A percentile compares a stretch with the other conserved stretches of the same genome.
These are phyloP conservation scores for Diadromus collaris DNA, from an alignment of 2,888 invertebrate species.

Conservation along the genomic window DNA sequence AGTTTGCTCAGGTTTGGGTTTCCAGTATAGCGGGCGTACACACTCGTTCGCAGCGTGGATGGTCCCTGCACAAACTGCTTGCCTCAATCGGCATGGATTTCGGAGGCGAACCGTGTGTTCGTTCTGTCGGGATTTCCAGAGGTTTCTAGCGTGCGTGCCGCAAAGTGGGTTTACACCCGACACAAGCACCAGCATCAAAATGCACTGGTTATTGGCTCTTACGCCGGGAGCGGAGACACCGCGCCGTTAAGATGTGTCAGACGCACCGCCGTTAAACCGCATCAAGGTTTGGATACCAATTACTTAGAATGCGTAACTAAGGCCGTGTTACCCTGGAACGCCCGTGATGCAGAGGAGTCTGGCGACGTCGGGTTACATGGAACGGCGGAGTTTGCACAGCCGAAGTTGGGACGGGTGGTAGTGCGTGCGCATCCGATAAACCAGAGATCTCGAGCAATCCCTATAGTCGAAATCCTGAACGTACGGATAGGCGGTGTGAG, in stretches of 20 bases:
- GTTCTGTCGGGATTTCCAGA: not conserved
- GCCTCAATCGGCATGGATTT: not conserved
- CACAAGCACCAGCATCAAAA: not conserved
- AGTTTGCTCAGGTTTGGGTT: constrained; percentile 27
- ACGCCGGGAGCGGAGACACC: not conserved
- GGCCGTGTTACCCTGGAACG: constrained; percentile 21
- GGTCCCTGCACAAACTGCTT: not conserved
- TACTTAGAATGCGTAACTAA: constrained; percentile 53
- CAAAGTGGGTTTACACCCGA: not conserved
- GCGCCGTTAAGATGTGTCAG: constrained; percentile 32
- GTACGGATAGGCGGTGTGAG: constrained; percentile 16
- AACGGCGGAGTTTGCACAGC: constrained; percentile 1
- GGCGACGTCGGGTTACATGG: constrained; percentile 24
- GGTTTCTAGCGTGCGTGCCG: not conserved
- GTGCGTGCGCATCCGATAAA: constrained; percentile 31
- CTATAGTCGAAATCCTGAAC: constrained; percentile 25
- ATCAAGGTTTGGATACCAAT: constrained; percentile 62
- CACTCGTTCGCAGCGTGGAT: not conserved
- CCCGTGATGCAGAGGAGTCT: constrained; percentile 12
- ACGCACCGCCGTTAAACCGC: constrained; percentile 60
- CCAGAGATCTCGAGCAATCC: constrained; percentile 48
- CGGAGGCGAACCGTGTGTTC: not conserved
- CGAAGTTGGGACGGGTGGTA: constrained; percentile 7
- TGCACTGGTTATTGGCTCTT: constrained; percentile 2
- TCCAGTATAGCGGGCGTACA: not conserved